Evolutionary conservation across 2,113 vertebrate species (phyloP), one percentile per base, ranked within the genome.

Genomic region (Engystomops pustulosus): DNA sequence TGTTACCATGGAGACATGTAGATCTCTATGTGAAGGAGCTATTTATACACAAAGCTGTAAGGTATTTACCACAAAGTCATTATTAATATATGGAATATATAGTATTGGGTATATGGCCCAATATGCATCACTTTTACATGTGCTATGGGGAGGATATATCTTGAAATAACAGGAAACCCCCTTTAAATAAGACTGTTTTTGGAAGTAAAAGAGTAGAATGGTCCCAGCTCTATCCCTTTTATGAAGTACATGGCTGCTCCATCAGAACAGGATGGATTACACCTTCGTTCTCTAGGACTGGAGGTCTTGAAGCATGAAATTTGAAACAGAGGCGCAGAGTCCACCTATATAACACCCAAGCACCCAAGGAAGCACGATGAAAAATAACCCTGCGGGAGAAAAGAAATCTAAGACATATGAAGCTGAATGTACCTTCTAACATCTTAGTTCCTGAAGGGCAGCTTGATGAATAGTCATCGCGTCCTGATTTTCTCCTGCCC

Each of bases 251-350:
- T 1, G 20, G 14, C 74, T 58, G 27, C 74, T 8, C 74, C 51
- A 2, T 55, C 51, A 36, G 27, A 36, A 8, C 17, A 55, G 74
- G 74, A 77, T 77, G 49, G 49, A 77, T 77, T 20, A 51, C 74
- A 58, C 49, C 74, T 23, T 58, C 74, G 12, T 5, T 58, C 51
- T 34, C 27, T 38, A 58, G 36, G 25, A 36, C 49, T 77, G 51
- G 74, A 36, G 38, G 27, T 32, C 49, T 51, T 55, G 17, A 58
- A 77, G 74, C 49, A 34, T 77, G 74, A 77, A 55, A 77, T 77
- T 55, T 77, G 58, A 71, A 72, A 15, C 36, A 45, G 20, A 58
- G 47, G 49, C 49, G 20, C 30, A 36, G 15, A 38, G 32, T 55
- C 27, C 49, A 58, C 74, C 49, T 77, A 49, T 55, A 55, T 58